Evolutionary conservation across 2,888 invertebrate genomes (phyloP).

Genomic region (Drosophila paucipuncta): DNA sequence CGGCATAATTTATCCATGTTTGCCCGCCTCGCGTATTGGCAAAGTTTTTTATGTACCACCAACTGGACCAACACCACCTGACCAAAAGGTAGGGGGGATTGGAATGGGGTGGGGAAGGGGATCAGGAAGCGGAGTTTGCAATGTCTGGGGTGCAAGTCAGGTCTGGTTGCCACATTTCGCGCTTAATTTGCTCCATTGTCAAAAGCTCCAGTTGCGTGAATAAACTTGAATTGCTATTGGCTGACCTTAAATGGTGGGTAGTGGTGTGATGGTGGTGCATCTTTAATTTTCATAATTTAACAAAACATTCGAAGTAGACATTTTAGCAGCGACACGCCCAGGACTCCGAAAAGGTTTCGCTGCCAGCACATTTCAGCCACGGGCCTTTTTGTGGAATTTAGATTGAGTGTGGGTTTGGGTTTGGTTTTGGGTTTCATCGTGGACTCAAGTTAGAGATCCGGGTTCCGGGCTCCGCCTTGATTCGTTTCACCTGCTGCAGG

Average conservation of each 20-base stretch:
- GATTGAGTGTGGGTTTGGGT: not conserved
- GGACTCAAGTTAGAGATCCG: not conserved
- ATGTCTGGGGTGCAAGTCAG: constrained; percentile 42
- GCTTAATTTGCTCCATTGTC: constrained; percentile 80
- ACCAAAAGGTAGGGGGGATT: constrained; percentile 4
- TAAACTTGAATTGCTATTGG: constrained; percentile 46
- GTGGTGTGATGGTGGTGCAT: constrained; percentile 11
- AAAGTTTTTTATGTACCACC: constrained; percentile 52
- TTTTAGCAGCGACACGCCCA: constrained; percentile 72
- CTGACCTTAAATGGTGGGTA: constrained; percentile 23
- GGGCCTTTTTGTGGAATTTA: not conserved
- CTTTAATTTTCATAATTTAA: constrained; percentile 73
- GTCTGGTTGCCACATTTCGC: constrained; percentile 65
- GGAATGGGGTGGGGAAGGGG: not conserved
- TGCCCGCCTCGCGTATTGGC: constrained; percentile 53
- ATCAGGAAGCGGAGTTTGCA: not conserved
- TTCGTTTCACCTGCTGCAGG: constrained; percentile 64
- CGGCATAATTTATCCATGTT: constrained; percentile 79
- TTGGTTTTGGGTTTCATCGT: not conserved
- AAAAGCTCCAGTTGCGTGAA: constrained; percentile 30
- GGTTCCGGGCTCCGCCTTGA: constrained; percentile 21
- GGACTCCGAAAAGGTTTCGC: constrained; percentile 13
- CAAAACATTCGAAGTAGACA: constrained; percentile 24
- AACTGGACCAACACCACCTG: constrained; percentile 44
- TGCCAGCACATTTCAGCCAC: not conserved